A percentile compares a stretch with the other conserved stretches of the same genome.
These are phyloP conservation scores for Enteromius mattozi DNA, from an alignment of 2,797 vertebrate species.

Conservation along the genomic window DNA sequence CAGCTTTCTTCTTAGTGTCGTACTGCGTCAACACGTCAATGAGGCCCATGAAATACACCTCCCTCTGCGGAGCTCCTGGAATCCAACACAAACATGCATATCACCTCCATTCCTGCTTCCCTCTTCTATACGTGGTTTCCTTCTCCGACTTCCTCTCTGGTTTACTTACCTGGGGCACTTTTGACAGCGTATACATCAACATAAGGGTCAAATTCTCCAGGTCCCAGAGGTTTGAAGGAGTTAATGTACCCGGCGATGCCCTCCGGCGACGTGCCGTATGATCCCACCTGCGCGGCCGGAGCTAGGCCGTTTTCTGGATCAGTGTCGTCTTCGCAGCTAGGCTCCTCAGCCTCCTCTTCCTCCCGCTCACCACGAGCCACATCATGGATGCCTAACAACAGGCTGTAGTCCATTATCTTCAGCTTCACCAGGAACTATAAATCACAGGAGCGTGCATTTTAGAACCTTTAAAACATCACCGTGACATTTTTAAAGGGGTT, in stretches of 20 bases:
- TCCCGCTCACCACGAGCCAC: conserved; percentile 84
- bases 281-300: conserved; percentile 70
- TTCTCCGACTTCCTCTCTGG: neutral
- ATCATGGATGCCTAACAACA: conserved; percentile 91
- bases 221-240: conserved; percentile 84
- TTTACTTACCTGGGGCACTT: conserved; percentile 80
- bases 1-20: conserved; percentile 93
- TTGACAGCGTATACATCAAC: conserved; percentile 88
- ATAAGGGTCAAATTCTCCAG: conserved; percentile 89
- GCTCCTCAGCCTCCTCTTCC: conserved; percentile 85
- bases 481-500: neutral
- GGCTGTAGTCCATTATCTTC: conserved; percentile 97
- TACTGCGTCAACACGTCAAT: conserved; percentile 94
- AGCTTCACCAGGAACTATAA: conserved; percentile 88
- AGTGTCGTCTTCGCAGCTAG: conserved; percentile 76
- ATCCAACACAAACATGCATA: neutral
- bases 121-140: neutral
- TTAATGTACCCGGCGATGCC: conserved; percentile 89
- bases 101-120: conserved; percentile 9
- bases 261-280: conserved; percentile 88
- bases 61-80: conserved; percentile 87
- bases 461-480: neutral
- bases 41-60: conserved; percentile 95
- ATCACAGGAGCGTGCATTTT: neutral
- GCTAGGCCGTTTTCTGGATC: conserved; percentile 78